phyloP scores from a whole-genome alignment of 2,888 invertebrate genomes.

The Lysandra coridon region DNA sequence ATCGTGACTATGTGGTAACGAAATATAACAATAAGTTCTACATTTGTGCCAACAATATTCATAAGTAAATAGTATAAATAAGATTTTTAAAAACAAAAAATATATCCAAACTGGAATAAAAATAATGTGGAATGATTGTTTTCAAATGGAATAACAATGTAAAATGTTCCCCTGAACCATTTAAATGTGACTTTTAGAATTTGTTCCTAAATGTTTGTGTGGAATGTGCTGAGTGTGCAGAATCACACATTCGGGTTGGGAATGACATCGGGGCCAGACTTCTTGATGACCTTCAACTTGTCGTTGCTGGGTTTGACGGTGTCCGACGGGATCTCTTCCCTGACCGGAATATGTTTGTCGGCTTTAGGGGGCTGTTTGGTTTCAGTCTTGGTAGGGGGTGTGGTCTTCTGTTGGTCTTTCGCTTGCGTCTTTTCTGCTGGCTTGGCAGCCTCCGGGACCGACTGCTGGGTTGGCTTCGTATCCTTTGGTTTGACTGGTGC shows the following conservation, averaged over 20 bases:
- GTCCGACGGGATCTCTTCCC: conserved; percentile 78
- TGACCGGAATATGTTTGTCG: conserved; percentile 66
- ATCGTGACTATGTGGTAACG: background rate
- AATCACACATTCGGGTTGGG: conserved; percentile 60
- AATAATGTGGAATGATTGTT: conserved; percentile 26
- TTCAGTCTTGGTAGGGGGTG: background rate
- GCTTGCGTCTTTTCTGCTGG: background rate
- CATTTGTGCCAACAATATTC: background rate
- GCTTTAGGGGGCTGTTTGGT: conserved; percentile 11
- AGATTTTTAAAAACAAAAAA: background rate
- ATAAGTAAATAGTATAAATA: background rate
- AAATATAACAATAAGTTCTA: conserved; percentile 3
- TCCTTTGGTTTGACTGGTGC: conserved; percentile 34
- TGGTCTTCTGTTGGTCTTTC: conserved; percentile 3
- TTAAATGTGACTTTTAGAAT: background rate
- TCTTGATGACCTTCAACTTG: conserved; percentile 82
- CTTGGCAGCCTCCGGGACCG: background rate
- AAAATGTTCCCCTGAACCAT: conserved; percentile 25
- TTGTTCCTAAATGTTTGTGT: conserved; percentile 3
- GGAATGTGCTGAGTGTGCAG: conserved; percentile 30
- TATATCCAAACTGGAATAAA: conserved; percentile 1
- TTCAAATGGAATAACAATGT: conserved; percentile 7
- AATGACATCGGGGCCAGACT: conserved; percentile 76
- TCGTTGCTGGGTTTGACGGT: conserved; percentile 75
- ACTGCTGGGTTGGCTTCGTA: background rate